Percentiles rank a stretch among this genome's conserved stretches.
Conservation (phyloP, 2,113 vertebrate species). For the Leptobrachium leishanense region DNA sequence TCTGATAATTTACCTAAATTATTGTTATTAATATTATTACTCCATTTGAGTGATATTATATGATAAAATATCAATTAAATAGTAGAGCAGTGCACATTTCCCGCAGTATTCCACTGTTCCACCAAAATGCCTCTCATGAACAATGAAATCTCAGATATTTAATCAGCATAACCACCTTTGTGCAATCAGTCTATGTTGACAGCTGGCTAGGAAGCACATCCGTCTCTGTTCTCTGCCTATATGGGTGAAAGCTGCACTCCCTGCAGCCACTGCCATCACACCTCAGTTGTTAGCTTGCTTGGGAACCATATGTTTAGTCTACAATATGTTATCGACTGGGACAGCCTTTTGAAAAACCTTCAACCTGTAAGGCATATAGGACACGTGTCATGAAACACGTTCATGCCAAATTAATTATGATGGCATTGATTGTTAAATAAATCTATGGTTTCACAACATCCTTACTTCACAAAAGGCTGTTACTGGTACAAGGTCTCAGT, state of each 20-base stretch:
- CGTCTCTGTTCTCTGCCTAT: conserved; percentile 24
- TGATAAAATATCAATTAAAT: too few relatives aligned
- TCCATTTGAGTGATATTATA: too few relatives aligned
- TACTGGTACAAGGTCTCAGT: background rate
- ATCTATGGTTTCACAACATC: background rate
- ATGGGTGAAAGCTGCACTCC: conserved; percentile 44
- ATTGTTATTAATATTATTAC: too few relatives aligned
- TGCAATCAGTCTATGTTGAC: conserved; percentile 38
- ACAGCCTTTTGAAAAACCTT: conserved; percentile 15
- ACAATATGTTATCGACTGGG: conserved; percentile 15
- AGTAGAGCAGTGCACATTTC: too few relatives aligned
- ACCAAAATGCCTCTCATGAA: too few relatives aligned
- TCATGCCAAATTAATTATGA: conserved; percentile 14
- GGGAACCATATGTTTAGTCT: conserved; percentile 44
- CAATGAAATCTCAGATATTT: background rate
- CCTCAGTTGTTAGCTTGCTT: conserved; percentile 38
- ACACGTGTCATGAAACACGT: conserved; percentile 5
- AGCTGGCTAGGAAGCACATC: conserved; percentile 38
- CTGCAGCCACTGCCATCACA: conserved; percentile 43
- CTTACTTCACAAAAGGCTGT: background rate
- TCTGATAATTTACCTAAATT: too few relatives aligned
- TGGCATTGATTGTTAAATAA: conserved; percentile 10
- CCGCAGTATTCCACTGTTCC: too few relatives aligned
- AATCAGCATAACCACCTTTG: conserved; percentile 16
- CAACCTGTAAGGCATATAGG: conserved; percentile 2